Evolutionary conservation across 2,888 invertebrate species (phyloP), one percentile per base, ranked within the genome.

Genomic region (Strigamia crassipes): DNA sequence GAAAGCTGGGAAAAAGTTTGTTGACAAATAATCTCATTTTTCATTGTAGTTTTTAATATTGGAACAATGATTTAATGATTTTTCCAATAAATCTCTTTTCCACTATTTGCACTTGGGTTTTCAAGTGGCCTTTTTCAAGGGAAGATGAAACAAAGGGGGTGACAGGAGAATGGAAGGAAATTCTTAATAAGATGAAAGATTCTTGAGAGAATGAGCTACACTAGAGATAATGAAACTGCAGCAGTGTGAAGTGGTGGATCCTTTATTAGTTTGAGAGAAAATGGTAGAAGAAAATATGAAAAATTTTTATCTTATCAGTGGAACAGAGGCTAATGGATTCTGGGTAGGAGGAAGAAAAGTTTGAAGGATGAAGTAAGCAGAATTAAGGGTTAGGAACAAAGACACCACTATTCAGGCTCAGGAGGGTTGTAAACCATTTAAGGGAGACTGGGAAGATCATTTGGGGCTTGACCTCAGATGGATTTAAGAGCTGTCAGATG

Each of bases 181-280:
- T 21, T 61, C 61, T 61, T 61, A 61, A 61, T 61, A 61, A n/a
- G 61, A 61, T 61, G 61, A 61, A 61, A 61, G 61, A 61, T 61
- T 61, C 4, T 61, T 21, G n/a, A 61, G 61, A 61, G 18, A 9
- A 61, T 46, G 61, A 61, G 61, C 21, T 23, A 61, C 61, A 61
- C 23, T 18, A 61, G 61, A 61, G 61, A 61, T 61, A 61, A 61
- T 61, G 61, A 61, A 61, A 61, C 61, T 61, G 61, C 15, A 12
- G n/a, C 61, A 15, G 21, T 61, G 18, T 61, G 61, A 18, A 5
- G 61, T 2, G 34, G 34, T 8, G 21, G 23, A 10, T 23, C 61
- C 61, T 21, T 61, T 61, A 61, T 61, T 61, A 61, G 61, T 46
- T 46, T 46, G 61, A 10, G 10, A 61, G 61, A 61, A 61, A 23